A percentile compares a stretch with the other conserved stretches of the same genome.
Evolutionary conservation across 2,888 invertebrate species (phyloP).

Genomic region (Agrotis ipsilon): DNA sequence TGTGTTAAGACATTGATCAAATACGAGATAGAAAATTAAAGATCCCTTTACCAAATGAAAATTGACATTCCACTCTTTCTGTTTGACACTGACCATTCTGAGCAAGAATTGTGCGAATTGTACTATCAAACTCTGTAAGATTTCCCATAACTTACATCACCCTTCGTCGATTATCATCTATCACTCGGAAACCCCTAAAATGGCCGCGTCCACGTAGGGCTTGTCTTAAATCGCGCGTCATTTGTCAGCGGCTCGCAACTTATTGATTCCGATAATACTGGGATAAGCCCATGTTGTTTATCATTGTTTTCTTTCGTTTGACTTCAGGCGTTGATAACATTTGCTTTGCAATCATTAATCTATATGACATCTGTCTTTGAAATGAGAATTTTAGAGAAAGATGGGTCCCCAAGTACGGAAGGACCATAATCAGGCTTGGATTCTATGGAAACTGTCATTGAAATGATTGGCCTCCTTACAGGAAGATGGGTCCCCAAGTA

Average conservation of each 20-base stretch:
- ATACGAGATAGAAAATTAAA: not conserved
- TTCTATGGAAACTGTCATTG: no score
- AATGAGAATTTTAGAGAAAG: no score
- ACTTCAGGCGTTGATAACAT: not conserved
- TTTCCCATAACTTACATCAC: slow-evolving; percentile 27
- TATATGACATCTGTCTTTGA: not conserved
- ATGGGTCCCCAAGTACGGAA: no score
- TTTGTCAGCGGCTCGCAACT: slow-evolving; percentile 70
- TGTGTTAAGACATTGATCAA: not conserved
- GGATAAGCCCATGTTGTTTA: slow-evolving; percentile 63
- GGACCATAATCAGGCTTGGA: not conserved
- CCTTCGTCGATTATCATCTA: slow-evolving; percentile 56
- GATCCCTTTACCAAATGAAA: no score
- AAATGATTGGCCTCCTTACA: no score
- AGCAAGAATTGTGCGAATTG: not conserved
- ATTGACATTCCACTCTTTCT: not conserved
- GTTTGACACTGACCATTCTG: not conserved
- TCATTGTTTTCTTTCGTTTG: slow-evolving; percentile 46
- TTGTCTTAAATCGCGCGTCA: slow-evolving; percentile 75
- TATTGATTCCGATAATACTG: slow-evolving; percentile 71
- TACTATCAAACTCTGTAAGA: slow-evolving; percentile 29
- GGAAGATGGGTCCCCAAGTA: no score
- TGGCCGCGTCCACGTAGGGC: slow-evolving; percentile 65
- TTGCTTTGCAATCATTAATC: slow-evolving; percentile 2
- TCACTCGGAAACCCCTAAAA: slow-evolving; percentile 55